phyloP scores from a whole-genome alignment of 1,140 invertebrate genomes.

The Phymorhynchus buccinoides region DNA sequence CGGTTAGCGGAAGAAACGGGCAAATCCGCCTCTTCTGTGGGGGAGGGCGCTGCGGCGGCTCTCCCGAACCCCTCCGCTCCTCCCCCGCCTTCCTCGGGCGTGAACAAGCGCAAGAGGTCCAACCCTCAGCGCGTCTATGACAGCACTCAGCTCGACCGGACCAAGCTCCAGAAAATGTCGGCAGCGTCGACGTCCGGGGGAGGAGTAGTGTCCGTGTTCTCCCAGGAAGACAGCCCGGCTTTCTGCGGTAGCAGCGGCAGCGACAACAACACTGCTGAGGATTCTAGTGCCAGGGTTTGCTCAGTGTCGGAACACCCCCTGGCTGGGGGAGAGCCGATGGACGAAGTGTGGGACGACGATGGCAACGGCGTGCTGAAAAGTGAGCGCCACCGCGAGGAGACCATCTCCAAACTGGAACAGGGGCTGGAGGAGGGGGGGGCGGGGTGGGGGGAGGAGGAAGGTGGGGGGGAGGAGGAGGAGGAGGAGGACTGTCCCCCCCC shows the following conservation, averaged over 20 bases:
- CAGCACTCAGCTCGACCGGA: constrained; percentile 84
- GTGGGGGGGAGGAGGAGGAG: constrained; percentile 12
- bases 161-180: constrained; percentile 27
- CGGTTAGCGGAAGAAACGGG: neutral
- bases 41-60: neutral
- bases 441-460: constrained; percentile 27
- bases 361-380: neutral
- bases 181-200: neutral
- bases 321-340: neutral
- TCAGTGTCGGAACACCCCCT: neutral
- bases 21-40: neutral
- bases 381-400: constrained; percentile 26
- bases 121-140: constrained; percentile 98
- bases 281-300: constrained; percentile 13
- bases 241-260: neutral
- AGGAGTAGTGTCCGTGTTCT: neutral
- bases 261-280: no score
- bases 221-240: neutral
- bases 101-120: constrained; percentile 87
- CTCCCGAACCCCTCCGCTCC: constrained; percentile 10
- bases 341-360: neutral
- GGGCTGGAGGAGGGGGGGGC: constrained; percentile 3
- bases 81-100: constrained; percentile 38
- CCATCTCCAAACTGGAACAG: constrained; percentile 27
- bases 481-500: constrained; percentile 2